Percentiles rank a stretch among this genome's conserved stretches.
Evolutionary conservation across 2,888 invertebrate genomes (phyloP).

Genomic region (Mythimna lalbum): DNA sequence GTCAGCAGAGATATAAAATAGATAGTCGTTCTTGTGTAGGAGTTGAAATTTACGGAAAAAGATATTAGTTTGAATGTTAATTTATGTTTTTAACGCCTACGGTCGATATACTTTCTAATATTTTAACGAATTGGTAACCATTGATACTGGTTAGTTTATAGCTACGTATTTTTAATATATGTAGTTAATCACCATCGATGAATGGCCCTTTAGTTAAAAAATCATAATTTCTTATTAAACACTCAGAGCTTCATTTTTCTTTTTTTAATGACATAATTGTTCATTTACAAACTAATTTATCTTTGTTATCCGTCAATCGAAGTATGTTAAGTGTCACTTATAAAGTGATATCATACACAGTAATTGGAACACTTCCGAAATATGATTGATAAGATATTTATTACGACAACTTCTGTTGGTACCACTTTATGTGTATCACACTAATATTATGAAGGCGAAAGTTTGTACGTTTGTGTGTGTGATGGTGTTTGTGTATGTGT

Average conservation of each 20-base stretch:
- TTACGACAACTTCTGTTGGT: not conserved
- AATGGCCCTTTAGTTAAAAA: too few relatives aligned
- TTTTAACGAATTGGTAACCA: conserved; percentile 18
- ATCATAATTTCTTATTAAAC: too few relatives aligned
- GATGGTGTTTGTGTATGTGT: too few relatives aligned
- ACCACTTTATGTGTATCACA: not conserved
- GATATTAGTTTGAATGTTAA: conserved; percentile 38
- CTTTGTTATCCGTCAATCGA: conserved; percentile 32
- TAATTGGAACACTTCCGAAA: conserved; percentile 21
- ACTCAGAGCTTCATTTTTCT: too few relatives aligned
- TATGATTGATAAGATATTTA: conserved; percentile 5
- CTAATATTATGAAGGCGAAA: too few relatives aligned
- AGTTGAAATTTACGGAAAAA: conserved; percentile 49
- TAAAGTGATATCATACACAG: conserved; percentile 6
- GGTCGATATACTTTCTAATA: conserved; percentile 49
- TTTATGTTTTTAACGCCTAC: conserved; percentile 49
- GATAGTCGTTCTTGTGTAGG: conserved; percentile 42
- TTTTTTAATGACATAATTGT: conserved; percentile 5
- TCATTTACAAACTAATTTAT: conserved; percentile 30
- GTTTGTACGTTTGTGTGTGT: too few relatives aligned
- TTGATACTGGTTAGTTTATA: not conserved
- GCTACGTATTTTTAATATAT: not conserved
- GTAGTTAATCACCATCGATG: not conserved
- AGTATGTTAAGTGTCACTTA: conserved; percentile 19
- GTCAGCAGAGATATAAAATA: conserved; percentile 35